A percentile compares a stretch with the other conserved stretches of the same genome.
Conservation (phyloP, 2,888 invertebrate species). For the Psylliodes chrysocephalus region DNA sequence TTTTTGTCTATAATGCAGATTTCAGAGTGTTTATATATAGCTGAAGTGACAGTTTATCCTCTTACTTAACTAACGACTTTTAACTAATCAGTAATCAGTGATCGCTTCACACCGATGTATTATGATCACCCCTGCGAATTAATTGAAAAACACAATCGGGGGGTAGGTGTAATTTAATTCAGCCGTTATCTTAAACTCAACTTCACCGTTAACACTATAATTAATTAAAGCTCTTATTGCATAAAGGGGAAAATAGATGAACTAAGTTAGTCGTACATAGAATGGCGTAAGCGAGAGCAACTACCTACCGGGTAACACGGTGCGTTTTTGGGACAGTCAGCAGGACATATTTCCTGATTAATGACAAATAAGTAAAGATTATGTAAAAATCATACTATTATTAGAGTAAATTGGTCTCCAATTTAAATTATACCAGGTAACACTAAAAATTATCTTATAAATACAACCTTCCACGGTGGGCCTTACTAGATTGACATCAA, state of each 20-base stretch:
- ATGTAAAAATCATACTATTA: too few relatives aligned
- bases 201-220: constrained; percentile 17
- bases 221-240: constrained; percentile 18
- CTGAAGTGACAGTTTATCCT: too few relatives aligned
- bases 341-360: too few relatives aligned
- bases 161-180: constrained; percentile 19
- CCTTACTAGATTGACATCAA: too few relatives aligned
- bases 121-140: neutral
- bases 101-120: neutral
- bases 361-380: too few relatives aligned
- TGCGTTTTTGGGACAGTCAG: neutral
- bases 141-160: constrained; percentile 21
- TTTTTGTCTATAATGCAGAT: too few relatives aligned
- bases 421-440: too few relatives aligned
- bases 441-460: too few relatives aligned
- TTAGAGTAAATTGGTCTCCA: too few relatives aligned
- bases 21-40: too few relatives aligned
- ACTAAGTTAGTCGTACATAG: constrained; percentile 11
- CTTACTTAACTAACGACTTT: neutral
- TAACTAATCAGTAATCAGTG: neutral
- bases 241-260: constrained; percentile 22
- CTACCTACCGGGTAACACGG: neutral
- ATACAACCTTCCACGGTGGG: too few relatives aligned
- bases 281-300: neutral
- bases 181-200: constrained; percentile 19